phyloP scores from a whole-genome alignment of 2,797 vertebrate species.

The Oceanodroma leucorhoa region DNA sequence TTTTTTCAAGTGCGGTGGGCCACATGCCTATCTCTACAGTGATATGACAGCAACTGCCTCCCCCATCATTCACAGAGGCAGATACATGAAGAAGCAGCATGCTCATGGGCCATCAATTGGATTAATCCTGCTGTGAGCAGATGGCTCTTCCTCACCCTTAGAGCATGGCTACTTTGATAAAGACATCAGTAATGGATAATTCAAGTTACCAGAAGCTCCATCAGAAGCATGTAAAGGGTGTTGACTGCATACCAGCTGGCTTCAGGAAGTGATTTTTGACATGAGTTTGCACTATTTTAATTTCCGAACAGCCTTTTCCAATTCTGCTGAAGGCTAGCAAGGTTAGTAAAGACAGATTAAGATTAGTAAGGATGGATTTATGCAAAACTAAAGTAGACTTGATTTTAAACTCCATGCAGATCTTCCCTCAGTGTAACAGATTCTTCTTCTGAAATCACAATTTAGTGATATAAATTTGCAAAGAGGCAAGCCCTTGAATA shows the following conservation, averaged over 20 bases:
- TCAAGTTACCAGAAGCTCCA: background rate
- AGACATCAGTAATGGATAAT: constrained; percentile 15
- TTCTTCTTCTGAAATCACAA: background rate
- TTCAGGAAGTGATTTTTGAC: background rate
- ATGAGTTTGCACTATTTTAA: background rate
- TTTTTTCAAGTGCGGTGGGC: background rate
- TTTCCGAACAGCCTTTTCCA: background rate
- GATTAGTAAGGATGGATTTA: constrained; percentile 1
- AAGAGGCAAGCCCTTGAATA: background rate
- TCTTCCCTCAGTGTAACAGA: background rate
- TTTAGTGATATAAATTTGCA: background rate
- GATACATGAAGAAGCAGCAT: background rate
- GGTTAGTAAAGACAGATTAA: constrained; percentile 8
- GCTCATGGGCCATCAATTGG: background rate
- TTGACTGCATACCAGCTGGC: background rate
- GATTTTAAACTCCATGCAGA: background rate
- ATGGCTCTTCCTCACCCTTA: constrained; percentile 18
- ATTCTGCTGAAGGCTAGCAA: background rate
- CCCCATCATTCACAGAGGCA: background rate
- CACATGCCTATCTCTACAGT: background rate
- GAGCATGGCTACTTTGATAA: background rate
- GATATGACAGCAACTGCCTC: background rate
- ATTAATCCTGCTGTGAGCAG: constrained; percentile 29
- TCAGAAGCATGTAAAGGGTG: background rate
- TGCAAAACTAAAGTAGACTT: constrained; percentile 1